Evolutionary conservation across 2,888 invertebrate species (phyloP), one percentile per base, ranked within the genome.

Genomic region (Isoperla grammatica): DNA sequence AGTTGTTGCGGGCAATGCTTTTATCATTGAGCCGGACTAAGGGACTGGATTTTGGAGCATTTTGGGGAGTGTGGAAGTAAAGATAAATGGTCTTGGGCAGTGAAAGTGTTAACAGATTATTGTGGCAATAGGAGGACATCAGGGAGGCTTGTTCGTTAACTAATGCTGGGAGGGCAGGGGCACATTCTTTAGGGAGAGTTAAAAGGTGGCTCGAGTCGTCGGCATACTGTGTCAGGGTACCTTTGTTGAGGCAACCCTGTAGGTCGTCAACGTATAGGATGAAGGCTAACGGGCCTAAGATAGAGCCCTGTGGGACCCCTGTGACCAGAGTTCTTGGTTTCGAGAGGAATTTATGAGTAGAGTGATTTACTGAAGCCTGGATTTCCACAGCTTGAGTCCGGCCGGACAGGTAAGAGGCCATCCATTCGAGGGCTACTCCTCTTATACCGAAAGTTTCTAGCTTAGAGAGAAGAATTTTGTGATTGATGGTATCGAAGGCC

Each of bases 401-500:
- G 8, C 22, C 35, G 12, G 42, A n/a, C 9, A 60, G 55, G 40
- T 56, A 60, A 9, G 56, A 57, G 19, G 37, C 15, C 11, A 59
- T 40, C 53, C 53, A 50, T 19, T 56, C 15, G 13, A 19, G 15
- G 6, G 56, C 48, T 29, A 35, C 37, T 19, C 60, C 60, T 49
- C 60, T 43, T 2, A 61, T 40, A 3, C 61, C 61, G 22, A 29
- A 23, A 20, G 42, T 17, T 9, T 56, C 2, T 9, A 61, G 45
- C 48, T 55, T 59, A 20, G 13, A 12, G 39, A 46, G 48, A 13
- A 59, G 55, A 5, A 59, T 45, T 15, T 13, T 1, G 48, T 55
- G 58, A 42, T 59, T 46, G 5, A 61, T 59, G 12, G 49, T 61
- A 37, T 61, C 61, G 39, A 61, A 61, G 2, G 61, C 61, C 23